Evolutionary conservation across 1,140 invertebrate species (phyloP).

Genomic region (Lepidotrigona ventralis): DNA sequence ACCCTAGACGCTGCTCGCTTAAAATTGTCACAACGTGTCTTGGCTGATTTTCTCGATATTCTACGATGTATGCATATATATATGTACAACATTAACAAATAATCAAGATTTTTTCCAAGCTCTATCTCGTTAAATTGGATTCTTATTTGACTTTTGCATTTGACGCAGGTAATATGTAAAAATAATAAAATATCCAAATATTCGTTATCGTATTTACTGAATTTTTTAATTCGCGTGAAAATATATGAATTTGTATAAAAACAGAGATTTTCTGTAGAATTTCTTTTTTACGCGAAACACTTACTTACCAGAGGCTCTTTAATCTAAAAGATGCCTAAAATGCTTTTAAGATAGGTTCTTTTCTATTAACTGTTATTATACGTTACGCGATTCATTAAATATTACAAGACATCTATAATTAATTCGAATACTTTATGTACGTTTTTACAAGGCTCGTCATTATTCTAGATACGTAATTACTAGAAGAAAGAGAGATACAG

Average conservation of each 20-base stretch:
- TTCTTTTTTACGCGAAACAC: background rate
- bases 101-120: background rate
- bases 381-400: background rate
- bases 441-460: background rate
- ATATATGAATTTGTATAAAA: too few relatives aligned
- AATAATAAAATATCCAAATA: too few relatives aligned
- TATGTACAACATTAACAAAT: background rate
- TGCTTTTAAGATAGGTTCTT: background rate
- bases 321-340: too few relatives aligned
- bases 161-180: too few relatives aligned
- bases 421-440: background rate
- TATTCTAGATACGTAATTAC: background rate
- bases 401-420: background rate
- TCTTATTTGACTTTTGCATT: too few relatives aligned
- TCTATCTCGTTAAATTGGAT: background rate
- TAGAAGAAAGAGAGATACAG: background rate
- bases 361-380: background rate
- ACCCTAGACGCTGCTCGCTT: background rate
- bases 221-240: too few relatives aligned
- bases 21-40: background rate
- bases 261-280: too few relatives aligned
- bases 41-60: background rate
- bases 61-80: too few relatives aligned
- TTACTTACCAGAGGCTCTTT: background rate
- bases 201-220: too few relatives aligned